phyloP scores from a whole-genome alignment of 2,888 invertebrate species.

The Clistopyga incitator region DNA sequence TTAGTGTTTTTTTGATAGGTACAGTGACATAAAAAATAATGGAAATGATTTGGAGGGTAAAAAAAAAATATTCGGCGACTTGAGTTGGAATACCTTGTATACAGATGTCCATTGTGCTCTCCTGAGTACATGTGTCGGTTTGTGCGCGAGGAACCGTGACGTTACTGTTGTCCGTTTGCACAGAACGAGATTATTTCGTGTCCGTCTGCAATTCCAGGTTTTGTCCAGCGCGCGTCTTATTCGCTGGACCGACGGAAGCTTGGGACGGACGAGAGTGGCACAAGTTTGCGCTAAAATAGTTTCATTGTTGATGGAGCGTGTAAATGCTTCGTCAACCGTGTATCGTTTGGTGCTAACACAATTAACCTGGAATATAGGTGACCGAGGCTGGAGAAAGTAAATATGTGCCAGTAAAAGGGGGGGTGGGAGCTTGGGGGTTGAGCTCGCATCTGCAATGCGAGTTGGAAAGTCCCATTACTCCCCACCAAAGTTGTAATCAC shows the following conservation, averaged over 20 bases:
- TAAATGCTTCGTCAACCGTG: slow-evolving; percentile 8
- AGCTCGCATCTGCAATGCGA: too few species aligned
- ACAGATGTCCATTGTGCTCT: neutral
- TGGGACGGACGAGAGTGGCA: neutral
- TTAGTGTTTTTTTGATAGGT: too few species aligned
- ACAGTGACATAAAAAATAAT: too few species aligned
- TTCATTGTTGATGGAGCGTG: neutral
- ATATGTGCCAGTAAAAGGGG: neutral
- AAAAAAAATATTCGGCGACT: too few species aligned
- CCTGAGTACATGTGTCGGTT: neutral
- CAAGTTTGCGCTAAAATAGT: neutral
- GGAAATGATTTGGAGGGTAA: too few species aligned
- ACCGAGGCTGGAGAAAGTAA: neutral
- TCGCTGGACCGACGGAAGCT: neutral
- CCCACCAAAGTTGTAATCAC: too few species aligned
- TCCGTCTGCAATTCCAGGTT: slow-evolving; percentile 12
- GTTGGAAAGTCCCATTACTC: too few species aligned
- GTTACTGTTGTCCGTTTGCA: neutral
- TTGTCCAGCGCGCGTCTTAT: neutral
- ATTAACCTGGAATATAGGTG: neutral
- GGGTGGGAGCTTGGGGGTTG: too few species aligned
- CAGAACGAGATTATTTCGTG: slow-evolving; percentile 10
- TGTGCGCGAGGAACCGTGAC: neutral
- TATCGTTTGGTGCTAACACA: neutral
- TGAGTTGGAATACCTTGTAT: neutral